A percentile compares a stretch with the other conserved stretches of the same genome.
phyloP scores from a whole-genome alignment of 2,888 invertebrate genomes.

The Lithosia quadra region DNA sequence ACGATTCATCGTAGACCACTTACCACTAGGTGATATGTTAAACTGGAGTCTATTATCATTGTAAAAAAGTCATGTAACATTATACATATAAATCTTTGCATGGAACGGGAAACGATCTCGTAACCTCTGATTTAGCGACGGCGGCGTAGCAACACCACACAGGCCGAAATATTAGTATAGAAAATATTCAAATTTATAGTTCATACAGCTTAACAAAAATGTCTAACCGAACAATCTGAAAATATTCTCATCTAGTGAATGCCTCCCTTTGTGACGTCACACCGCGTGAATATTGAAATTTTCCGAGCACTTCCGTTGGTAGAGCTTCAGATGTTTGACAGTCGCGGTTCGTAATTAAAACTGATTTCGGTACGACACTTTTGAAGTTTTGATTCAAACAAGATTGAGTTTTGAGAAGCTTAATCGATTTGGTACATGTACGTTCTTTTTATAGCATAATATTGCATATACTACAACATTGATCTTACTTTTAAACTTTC shows the following conservation, averaged over 20 bases:
- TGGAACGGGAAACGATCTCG: too few relatives aligned
- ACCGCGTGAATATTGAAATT: conserved; percentile 61
- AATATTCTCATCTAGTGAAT: conserved; percentile 35
- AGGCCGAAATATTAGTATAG: too few relatives aligned
- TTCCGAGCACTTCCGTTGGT: conserved; percentile 53
- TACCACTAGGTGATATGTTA: too few relatives aligned
- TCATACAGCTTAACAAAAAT: background rate
- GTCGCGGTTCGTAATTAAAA: conserved; percentile 61
- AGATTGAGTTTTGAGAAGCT: conserved; percentile 8
- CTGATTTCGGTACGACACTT: conserved; percentile 54
- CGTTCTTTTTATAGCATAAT: too few relatives aligned
- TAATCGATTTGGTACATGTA: background rate
- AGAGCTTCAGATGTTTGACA: conserved; percentile 56
- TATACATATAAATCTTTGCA: too few relatives aligned
- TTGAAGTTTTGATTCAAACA: conserved; percentile 31
- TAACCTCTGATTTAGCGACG: too few relatives aligned
- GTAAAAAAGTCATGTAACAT: too few relatives aligned
- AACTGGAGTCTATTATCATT: too few relatives aligned
- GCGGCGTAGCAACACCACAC: too few relatives aligned
- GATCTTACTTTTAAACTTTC: too few relatives aligned
- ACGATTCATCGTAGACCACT: too few relatives aligned
- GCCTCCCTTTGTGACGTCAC: conserved; percentile 23
- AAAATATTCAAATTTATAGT: background rate
- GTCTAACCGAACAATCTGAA: background rate
- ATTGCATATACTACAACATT: too few relatives aligned